Base-by-base conservation (phyloP, 2,888 invertebrate genomes). In the Petrolisthes cinctipes region DNA sequence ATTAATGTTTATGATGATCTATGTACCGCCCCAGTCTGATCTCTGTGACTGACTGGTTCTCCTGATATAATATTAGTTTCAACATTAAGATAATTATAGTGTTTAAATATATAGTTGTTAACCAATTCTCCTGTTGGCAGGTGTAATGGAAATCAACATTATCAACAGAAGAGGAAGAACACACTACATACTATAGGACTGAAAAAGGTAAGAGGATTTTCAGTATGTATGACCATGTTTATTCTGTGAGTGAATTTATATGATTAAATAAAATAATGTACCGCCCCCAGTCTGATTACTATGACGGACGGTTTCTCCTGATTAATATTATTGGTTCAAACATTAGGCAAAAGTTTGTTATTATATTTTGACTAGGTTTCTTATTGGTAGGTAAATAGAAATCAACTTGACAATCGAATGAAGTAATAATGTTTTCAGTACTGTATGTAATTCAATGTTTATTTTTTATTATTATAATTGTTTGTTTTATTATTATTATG, bases 11-110 rank as follows among this genome's bases (percentile, higher is more conserved):
- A n/a, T n/a, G n/a, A n/a, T n/a, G n/a, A n/a, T n/a, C n/a, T n/a
- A n/a, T 0, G 7, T 85, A 85, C 79, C 79, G 85, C 85, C 79
- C 85, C 85, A 85, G 85, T 78, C 79, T 85, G 85, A 85, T 20
- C 6, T 56, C 66, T 51, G n/a, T 83, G 83, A 79, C 11, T 76
- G 78, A 79, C 61, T 78, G 85, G 66, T 79, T 68, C 5, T 79
- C 68, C 78, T 85, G 68, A 85, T 17, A n/a, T 76, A 37, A 6
- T 53, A 0, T 84, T n/a, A 81, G 5, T 61, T 20, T 5, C 54
- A 66, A 81, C 11, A 37, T 11, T 20, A n/a, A n/a, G n/a, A n/a
- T n/a, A 23, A 20, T 4, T 5, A 0, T 81, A 37, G n/a, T n/a
- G 2, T 79, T n/a, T 79, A 14, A 56, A 17, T 79, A 54, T 54